phyloP scores from a whole-genome alignment of 2,113 vertebrate genomes.

The Falco punctatus region DNA sequence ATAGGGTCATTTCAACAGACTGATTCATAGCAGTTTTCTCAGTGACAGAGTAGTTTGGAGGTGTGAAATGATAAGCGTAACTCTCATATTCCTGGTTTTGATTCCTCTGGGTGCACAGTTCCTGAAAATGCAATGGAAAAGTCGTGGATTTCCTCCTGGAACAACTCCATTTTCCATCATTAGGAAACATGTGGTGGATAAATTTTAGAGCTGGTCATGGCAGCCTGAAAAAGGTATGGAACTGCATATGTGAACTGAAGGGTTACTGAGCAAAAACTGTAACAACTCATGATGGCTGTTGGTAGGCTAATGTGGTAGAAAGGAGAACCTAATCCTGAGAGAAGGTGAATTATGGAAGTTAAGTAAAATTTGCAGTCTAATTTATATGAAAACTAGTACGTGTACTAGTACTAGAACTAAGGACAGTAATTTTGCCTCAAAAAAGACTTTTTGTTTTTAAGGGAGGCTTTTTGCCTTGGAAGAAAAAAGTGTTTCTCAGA shows the following conservation, averaged over 20 bases:
- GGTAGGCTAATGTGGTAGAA: background rate
- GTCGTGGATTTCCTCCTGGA: conserved; percentile 45
- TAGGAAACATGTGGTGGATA: conserved; percentile 11
- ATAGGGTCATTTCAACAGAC: background rate
- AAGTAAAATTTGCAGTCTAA: background rate
- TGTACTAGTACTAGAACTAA: background rate
- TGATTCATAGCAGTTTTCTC: background rate
- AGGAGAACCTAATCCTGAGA: background rate
- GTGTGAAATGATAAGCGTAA: background rate
- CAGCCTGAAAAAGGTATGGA: conserved; percentile 26
- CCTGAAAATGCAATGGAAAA: conserved; percentile 49
- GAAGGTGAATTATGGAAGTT: background rate
- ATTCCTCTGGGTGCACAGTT: conserved; percentile 13
- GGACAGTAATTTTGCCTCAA: background rate
- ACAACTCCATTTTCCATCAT: conserved; percentile 32
- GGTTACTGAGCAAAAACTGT: background rate
- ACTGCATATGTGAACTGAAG: background rate
- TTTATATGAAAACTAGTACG: background rate
- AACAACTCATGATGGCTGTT: background rate
- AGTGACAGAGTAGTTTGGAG: background rate
- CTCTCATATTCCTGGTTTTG: background rate
- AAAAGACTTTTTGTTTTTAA: background rate
- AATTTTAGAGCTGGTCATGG: conserved; percentile 32
- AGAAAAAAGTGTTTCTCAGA: background rate
- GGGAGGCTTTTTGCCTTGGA: background rate